Base-by-base conservation (phyloP, 2,888 invertebrate species). In the Ornithoptera alexandrae region DNA sequence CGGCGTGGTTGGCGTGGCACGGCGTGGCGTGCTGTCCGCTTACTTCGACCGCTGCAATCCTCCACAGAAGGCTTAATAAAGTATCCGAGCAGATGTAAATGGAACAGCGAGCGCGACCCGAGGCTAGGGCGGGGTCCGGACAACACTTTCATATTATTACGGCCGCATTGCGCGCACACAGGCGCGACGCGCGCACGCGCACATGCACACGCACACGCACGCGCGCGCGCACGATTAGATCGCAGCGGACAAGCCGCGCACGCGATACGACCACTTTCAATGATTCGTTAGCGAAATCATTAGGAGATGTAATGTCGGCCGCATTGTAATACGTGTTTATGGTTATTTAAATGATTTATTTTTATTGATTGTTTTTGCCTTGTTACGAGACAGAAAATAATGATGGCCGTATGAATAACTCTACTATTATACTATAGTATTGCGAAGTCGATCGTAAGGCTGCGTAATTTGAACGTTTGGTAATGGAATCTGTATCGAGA, bases 311-410 rank as follows among this genome's bases (percentile, higher is more conserved):
- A 92, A 90, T 92, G 88, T 86, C 86, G 88, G 86, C 30, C 84
- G 88, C 87, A 91, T 91, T 92, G 92, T 92, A 90, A 86, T 89
- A 87, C 88, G 88, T 90, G 92, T 92, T 92, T 92, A 92, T 91
- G 89, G 89, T 90, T 91, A 92, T 92, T 92, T 91, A 92, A 92
- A 92, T 92, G 92, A 92, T 92, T 91, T 92, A 92, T 92, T 92
- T 92, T 92, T 92, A 92, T 92, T 92, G 91, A 92, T 92, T 89
- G 92, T 92, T 90, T 91, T 92, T 85, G 92, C 91, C 90, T 92
- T 91, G 92, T 87, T 91, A 88, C 87, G 77, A 90, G 92, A 92
- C 92, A 90, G 90, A 91, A 91, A 92, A 90, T 92, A 92, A 92
- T 92, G 90, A 90, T 88, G 85, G 86, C 77, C 81, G 87, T 84